Base-by-base conservation (phyloP, 2,797 vertebrate species). In the Gymnopithys bicolor region DNA sequence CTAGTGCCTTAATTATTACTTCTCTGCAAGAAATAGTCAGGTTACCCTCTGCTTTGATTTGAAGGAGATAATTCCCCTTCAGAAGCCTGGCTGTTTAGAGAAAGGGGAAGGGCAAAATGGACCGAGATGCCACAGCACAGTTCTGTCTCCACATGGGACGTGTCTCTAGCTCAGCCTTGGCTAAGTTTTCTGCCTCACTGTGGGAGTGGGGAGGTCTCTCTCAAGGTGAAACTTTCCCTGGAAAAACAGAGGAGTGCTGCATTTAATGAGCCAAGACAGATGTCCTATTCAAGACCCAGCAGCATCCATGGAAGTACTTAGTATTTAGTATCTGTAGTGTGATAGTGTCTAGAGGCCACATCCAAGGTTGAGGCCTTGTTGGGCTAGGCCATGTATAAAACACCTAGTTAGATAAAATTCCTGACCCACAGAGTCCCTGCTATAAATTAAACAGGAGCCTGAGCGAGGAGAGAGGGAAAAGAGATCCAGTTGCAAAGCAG, bases 1-100 rank as follows among this genome's bases (percentile, higher is more conserved):
- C 96, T 97, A 96, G 94, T 95, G 96, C 97, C 95, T 94, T 97
- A 97, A 98, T 98, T 98, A 98, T 97, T 98, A 97, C 97, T 97
- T 98, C 97, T 97, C 95, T 0, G 53, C 81, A 93, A 98, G 97
- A 97, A 97, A 97, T 70, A 97, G 95, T 97, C 97, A 98, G 97
- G 97, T 98, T 97, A 95, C 94, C 97, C 95, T 97, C 92, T 97
- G 96, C 93, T 96, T 97, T 97, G 97, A 97, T 97, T 96, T 97
- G 96, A 95, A 96, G 96, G 94, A 97, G 95, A 94, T 87, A 88
- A 91, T 95, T 97, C 96, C 82, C 85, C 76, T 95, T 87, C 67
- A 79, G 66, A 89, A 96, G 43, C 55, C 5, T 0, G 15, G 67
- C 78, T 81, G 22, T 94, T 94, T 64, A 41, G 87, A 86, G 81